Conservation (phyloP, 2,888 invertebrate genomes). For the Agriopis leucophaearia region DNA sequence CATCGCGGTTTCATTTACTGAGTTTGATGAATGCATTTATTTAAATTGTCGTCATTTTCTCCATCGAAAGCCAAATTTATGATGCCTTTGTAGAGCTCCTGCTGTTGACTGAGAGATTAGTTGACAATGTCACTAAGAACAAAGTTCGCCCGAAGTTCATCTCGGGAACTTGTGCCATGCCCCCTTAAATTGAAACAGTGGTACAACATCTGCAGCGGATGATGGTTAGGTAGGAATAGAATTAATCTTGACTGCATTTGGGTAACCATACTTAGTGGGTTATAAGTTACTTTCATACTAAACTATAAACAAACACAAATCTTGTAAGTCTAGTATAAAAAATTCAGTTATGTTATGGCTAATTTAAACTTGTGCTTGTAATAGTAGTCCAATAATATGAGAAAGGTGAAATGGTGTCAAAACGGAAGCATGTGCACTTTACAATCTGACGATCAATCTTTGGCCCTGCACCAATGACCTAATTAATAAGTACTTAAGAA, state of each 20-base stretch:
- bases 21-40: neutral
- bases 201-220: constrained; percentile 80
- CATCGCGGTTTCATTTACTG: neutral
- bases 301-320: too few relatives aligned
- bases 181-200: constrained; percentile 84
- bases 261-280: neutral
- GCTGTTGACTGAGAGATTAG: constrained; percentile 76
- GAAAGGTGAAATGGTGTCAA: too few relatives aligned
- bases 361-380: too few relatives aligned
- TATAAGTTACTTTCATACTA: neutral
- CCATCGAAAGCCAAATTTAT: constrained; percentile 49
- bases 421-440: too few relatives aligned
- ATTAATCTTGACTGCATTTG: constrained; percentile 57
- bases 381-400: too few relatives aligned
- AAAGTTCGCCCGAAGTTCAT: constrained; percentile 80
- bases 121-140: constrained; percentile 81
- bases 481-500: too few relatives aligned
- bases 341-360: too few relatives aligned
- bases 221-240: constrained; percentile 75
- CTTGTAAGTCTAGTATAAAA: too few relatives aligned
- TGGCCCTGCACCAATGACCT: too few relatives aligned
- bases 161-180: constrained; percentile 72
- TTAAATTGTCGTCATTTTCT: constrained; percentile 32
- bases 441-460: too few relatives aligned
- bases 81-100: constrained; percentile 63